Conservation (phyloP, 2,888 invertebrate species). For the Esperia sulphurella region DNA sequence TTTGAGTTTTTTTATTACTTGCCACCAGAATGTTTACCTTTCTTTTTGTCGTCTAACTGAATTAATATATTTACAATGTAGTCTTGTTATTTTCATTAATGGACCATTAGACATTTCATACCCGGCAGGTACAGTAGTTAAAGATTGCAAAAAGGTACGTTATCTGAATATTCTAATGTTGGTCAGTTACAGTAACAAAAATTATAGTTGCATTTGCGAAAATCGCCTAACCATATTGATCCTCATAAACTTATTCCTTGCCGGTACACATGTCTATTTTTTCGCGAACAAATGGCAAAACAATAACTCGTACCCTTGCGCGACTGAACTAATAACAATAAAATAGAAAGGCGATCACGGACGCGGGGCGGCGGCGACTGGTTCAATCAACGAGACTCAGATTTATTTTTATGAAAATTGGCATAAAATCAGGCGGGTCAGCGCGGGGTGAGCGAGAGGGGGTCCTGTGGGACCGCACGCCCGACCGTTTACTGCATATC, state of each 20-base stretch:
- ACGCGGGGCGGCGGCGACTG: constrained; percentile 67
- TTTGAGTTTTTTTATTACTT: constrained; percentile 4
- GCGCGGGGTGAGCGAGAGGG: constrained; percentile 53
- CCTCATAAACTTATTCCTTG: constrained; percentile 48
- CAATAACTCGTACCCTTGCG: constrained; percentile 76
- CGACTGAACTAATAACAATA: constrained; percentile 76
- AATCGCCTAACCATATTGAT: constrained; percentile 22
- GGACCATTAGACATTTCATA: no score
- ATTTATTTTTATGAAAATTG: constrained; percentile 80
- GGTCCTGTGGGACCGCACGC: constrained; percentile 75
- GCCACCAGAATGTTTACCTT: no score
- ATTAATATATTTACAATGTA: no score
- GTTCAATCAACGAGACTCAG: constrained; percentile 77
- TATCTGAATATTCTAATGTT: no score
- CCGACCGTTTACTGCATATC: constrained; percentile 79
- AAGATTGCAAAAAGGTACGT: no score
- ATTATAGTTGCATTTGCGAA: neutral
- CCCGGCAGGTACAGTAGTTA: no score
- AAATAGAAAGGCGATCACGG: constrained; percentile 75
- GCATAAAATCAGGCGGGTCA: constrained; percentile 76
- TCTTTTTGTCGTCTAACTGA: no score
- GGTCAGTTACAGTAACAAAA: no score
- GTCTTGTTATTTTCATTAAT: no score
- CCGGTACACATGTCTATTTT: constrained; percentile 48
- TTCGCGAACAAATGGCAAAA: constrained; percentile 71